These are phyloP conservation scores for Dryas iulia DNA, from an alignment of 1,140 invertebrate species.

Conservation along the genomic window DNA sequence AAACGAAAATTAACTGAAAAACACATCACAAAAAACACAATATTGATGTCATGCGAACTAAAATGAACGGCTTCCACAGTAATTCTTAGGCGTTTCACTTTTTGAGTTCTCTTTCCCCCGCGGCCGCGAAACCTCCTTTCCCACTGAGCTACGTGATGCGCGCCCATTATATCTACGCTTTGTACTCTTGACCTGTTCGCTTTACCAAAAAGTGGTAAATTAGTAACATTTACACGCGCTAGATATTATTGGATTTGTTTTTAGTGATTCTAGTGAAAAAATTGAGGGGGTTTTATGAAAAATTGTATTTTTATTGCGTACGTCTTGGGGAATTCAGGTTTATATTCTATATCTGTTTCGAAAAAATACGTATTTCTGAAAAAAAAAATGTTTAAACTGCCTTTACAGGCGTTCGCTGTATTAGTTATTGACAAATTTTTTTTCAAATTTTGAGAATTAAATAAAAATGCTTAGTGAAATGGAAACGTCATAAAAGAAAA, in stretches of 20 bases:
- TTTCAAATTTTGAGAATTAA: too few relatives aligned
- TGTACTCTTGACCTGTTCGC: constrained; percentile 17
- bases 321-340: too few relatives aligned
- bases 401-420: too few relatives aligned
- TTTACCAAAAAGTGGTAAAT: constrained; percentile 15
- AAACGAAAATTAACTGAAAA: too few relatives aligned
- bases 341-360: too few relatives aligned
- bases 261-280: background rate
- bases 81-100: constrained; percentile 45
- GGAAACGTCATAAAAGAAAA: too few relatives aligned
- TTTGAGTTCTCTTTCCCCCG: constrained; percentile 30
- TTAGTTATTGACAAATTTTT: too few relatives aligned
- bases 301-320: background rate
- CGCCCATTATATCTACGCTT: constrained; percentile 13
- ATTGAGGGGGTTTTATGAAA: background rate
- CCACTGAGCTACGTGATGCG: constrained; percentile 1
- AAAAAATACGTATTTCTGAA: too few relatives aligned
- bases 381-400: too few relatives aligned
- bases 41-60: constrained; percentile 25
- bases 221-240: constrained; percentile 14
- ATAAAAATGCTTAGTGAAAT: too few relatives aligned
- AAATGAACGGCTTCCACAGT: constrained; percentile 27
- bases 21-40: background rate
- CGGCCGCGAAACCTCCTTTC: constrained; percentile 68
- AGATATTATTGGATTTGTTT: constrained; percentile 9